Evolutionary conservation across 2,113 vertebrate genomes (phyloP).

Genomic region (Gavia stellata): DNA sequence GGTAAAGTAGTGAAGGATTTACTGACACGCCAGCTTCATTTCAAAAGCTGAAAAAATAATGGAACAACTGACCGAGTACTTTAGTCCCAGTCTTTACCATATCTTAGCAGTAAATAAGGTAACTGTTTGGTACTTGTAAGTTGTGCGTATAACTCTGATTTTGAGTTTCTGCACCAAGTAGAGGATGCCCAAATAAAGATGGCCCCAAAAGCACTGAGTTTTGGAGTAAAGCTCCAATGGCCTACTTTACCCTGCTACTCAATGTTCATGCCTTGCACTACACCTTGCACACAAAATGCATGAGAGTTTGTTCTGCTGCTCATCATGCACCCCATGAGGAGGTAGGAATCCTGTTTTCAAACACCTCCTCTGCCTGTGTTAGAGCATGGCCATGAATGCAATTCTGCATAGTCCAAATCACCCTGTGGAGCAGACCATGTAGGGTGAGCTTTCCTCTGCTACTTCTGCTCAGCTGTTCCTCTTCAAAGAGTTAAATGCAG

Average conservation of each 20-base stretch:
- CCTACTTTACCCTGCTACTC: neutral
- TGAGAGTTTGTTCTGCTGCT: neutral
- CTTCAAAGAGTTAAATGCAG: neutral
- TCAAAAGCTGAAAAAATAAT: neutral
- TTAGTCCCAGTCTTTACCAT: neutral
- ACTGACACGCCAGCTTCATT: neutral
- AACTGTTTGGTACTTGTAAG: neutral
- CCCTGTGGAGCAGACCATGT: neutral
- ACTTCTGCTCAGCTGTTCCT: neutral
- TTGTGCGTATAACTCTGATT: neutral
- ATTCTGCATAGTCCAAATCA: neutral
- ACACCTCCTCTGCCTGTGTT: neutral
- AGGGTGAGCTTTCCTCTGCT: neutral
- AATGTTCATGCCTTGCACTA: neutral
- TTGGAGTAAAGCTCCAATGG: neutral
- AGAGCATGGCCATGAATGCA: neutral
- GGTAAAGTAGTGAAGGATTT: neutral
- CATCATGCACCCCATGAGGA: accelerated
- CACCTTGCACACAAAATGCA: neutral
- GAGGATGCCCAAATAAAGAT: neutral
- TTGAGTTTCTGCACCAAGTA: neutral
- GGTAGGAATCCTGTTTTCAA: neutral
- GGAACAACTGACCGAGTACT: neutral
- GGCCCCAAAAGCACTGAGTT: neutral
- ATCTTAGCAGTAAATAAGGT: neutral